phyloP scores from a whole-genome alignment of 1,140 invertebrate genomes.

The Anadara kagoshimensis region DNA sequence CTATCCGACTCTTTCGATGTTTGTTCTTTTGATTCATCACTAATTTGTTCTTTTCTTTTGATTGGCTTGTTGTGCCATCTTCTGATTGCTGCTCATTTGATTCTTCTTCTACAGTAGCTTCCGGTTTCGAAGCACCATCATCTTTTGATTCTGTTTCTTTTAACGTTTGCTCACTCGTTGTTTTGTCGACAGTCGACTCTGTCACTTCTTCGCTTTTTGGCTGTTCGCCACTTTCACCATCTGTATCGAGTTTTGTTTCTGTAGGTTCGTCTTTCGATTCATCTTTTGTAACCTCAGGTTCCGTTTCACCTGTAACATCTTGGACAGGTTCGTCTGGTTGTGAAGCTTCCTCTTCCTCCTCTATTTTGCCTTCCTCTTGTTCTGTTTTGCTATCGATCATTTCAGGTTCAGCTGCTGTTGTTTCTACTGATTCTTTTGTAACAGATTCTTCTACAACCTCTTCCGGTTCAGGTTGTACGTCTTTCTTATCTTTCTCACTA shows the following conservation, averaged over 20 bases:
- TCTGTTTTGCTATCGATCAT: neutral
- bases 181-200: neutral
- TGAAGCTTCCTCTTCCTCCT: neutral
- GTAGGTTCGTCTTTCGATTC: neutral
- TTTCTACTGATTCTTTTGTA: slow-evolving; percentile 20
- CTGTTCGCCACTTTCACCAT: neutral
- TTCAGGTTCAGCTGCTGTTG: slow-evolving; percentile 9
- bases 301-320: neutral
- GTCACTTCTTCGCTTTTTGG: neutral
- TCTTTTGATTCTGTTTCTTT: slow-evolving; percentile 12
- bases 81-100: slow-evolving; percentile 12
- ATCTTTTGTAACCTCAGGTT: slow-evolving; percentile 1
- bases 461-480: neutral
- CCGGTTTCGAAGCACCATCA: too few species aligned
- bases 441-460: slow-evolving; percentile 1
- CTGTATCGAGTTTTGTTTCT: slow-evolving; percentile 8
- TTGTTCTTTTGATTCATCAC: neutral
- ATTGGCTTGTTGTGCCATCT: slow-evolving; percentile 4
- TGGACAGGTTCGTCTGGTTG: neutral
- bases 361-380: neutral
- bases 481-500: slow-evolving; percentile 4
- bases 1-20: slow-evolving; percentile 1
- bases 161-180: neutral
- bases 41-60: neutral
- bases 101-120: slow-evolving; percentile 2